Conservation (phyloP, 2,888 invertebrate species). For the Bruchidius siliquastri region DNA sequence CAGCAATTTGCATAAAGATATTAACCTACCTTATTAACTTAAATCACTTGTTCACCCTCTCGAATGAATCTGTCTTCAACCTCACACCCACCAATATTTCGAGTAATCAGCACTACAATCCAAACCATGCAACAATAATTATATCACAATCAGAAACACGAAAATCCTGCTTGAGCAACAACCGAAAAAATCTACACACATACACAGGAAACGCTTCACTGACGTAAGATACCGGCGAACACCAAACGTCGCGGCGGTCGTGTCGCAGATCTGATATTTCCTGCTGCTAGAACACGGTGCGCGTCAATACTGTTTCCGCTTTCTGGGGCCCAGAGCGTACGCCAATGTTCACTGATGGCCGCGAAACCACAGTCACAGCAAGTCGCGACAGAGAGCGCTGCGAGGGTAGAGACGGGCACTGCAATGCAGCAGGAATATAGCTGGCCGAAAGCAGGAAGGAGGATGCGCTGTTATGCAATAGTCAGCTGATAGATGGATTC, state of each 20-base stretch:
- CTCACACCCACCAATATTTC: not conserved
- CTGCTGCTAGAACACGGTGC: not conserved
- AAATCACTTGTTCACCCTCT: too few relatives aligned
- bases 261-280: not conserved
- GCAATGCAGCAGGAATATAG: not conserved
- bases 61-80: too few relatives aligned
- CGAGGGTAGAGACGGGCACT: not conserved
- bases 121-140: not conserved
- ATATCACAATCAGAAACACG: not conserved
- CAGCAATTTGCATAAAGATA: too few relatives aligned
- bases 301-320: not conserved
- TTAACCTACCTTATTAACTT: too few relatives aligned
- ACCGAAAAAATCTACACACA: not conserved
- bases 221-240: not conserved
- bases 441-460: not conserved
- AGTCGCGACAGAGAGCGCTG: not conserved
- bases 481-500: not conserved
- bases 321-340: too few relatives aligned
- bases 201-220: not conserved
- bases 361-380: not conserved
- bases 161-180: not conserved
- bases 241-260: not conserved
- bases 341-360: not conserved
- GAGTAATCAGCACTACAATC: not conserved
- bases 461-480: not conserved